Evolutionary conservation across 92 coral and sea anemone genomes (phyloP).

Genomic region (Bergia sp.): DNA sequence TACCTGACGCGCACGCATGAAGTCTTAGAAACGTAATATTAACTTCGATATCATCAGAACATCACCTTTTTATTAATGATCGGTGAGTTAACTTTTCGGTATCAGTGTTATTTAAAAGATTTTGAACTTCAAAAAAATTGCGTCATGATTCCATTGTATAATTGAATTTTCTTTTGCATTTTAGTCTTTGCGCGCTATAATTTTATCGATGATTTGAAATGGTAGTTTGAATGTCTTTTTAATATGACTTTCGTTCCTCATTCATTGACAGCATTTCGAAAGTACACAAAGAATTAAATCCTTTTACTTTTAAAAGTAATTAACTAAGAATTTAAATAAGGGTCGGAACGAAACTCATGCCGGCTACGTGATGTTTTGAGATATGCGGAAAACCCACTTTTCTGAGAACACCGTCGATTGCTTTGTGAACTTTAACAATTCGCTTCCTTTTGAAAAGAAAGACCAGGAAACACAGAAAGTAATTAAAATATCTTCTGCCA

Average conservation of each 20-base stretch:
- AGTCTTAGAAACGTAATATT: background rate
- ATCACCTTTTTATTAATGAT: too few species aligned
- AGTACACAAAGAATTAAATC: background rate
- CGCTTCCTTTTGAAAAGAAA: background rate
- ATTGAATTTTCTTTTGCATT: background rate
- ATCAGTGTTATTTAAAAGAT: too few species aligned
- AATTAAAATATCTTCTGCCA: background rate
- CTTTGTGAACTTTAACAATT: background rate
- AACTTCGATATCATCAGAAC: too few species aligned
- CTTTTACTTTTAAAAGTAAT: background rate
- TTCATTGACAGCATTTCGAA: background rate
- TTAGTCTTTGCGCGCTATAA: background rate
- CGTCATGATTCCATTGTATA: background rate
- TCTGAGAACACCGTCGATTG: background rate
- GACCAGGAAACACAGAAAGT: background rate
- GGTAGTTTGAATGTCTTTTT: background rate
- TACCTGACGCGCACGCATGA: too few species aligned
- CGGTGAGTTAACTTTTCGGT: too few species aligned
- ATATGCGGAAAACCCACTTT: conserved; percentile 9
- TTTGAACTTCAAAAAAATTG: background rate
- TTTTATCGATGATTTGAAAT: background rate
- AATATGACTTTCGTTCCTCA: background rate
- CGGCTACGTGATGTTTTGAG: conserved; percentile 10
- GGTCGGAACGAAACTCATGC: background rate
- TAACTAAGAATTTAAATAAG: background rate